phyloP scores from a whole-genome alignment of 1,140 invertebrate genomes.

The Arctopsyche grandis region DNA sequence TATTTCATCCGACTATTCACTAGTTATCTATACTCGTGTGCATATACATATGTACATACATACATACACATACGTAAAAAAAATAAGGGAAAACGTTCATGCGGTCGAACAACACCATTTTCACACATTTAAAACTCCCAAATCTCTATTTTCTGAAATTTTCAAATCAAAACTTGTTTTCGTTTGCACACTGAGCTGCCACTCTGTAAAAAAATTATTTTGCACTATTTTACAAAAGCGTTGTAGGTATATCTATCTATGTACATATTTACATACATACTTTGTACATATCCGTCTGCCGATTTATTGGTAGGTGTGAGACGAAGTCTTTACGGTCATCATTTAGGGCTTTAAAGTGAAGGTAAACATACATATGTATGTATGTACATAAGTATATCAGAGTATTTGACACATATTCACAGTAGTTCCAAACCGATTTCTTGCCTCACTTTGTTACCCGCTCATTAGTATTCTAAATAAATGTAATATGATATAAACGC shows the following conservation, averaged over 20 bases:
- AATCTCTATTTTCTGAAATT: neutral
- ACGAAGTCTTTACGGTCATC: neutral
- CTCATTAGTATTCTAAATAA: too few species aligned
- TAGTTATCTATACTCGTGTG: too few species aligned
- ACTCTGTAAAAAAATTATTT: too few species aligned
- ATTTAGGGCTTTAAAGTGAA: neutral
- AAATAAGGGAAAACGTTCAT: conserved; percentile 5
- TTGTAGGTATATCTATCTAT: neutral
- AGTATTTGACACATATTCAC: neutral
- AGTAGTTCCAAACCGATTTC: neutral
- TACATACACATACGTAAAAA: too few species aligned
- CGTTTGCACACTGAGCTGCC: neutral
- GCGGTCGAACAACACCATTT: neutral
- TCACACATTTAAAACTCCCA: neutral
- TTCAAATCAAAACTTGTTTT: neutral
- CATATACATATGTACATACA: too few species aligned
- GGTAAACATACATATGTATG: neutral
- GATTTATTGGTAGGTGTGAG: neutral
- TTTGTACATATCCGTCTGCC: too few species aligned
- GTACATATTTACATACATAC: too few species aligned
- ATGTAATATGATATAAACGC: too few species aligned
- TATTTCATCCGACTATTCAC: too few species aligned
- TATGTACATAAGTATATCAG: neutral
- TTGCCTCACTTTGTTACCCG: neutral
- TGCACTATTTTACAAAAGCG: neutral